Evolutionary conservation across 2,888 invertebrate species (phyloP).

Genomic region (Slavum lentiscoides): DNA sequence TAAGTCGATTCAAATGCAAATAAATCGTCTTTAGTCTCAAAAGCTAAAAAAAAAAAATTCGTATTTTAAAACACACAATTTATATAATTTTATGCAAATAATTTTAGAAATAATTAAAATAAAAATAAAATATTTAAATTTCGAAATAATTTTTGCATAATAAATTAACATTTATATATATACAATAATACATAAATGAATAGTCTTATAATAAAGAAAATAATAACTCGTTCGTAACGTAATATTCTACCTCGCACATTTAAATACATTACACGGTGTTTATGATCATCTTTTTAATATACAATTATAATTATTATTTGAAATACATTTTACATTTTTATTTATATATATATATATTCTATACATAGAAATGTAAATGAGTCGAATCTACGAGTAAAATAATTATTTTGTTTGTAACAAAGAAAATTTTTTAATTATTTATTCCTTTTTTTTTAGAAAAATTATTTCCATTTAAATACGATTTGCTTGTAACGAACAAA

Average conservation of each 20-base stretch:
- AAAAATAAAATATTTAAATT: too few relatives aligned
- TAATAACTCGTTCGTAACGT: not conserved
- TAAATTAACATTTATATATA: not conserved
- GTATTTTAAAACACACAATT: not conserved
- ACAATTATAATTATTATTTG: not conserved
- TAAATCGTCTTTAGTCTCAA: not conserved
- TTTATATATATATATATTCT: not conserved
- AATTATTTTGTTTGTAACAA: not conserved
- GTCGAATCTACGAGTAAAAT: not conserved
- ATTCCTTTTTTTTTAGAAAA: not conserved
- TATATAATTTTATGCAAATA: too few relatives aligned
- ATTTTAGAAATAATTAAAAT: too few relatives aligned
- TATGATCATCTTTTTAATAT: not conserved
- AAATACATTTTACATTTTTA: too few relatives aligned
- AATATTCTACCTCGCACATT: not conserved
- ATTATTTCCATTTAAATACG: not conserved
- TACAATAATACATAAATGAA: not conserved
- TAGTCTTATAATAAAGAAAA: not conserved
- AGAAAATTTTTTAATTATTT: not conserved
- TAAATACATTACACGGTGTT: not conserved
- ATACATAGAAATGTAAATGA: constrained; percentile 6
- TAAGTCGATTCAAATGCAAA: not conserved
- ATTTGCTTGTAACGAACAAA: too few relatives aligned
- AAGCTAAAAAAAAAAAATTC: not conserved
- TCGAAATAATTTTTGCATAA: not conserved